Base-by-base conservation (phyloP, 2,113 vertebrate genomes). In the Casuarius casuarius region DNA sequence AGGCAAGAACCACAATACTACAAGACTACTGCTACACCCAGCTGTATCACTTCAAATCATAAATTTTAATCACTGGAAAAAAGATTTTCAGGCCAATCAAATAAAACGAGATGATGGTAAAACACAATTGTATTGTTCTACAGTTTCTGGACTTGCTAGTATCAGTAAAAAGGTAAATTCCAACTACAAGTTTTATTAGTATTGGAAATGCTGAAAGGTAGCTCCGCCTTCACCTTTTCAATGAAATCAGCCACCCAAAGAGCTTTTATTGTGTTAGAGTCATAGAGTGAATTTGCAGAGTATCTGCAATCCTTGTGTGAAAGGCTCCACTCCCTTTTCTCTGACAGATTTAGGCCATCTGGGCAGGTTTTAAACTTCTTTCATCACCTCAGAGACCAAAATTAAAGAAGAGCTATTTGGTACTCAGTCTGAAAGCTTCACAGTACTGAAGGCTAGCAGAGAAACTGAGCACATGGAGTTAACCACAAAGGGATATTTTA, bases 281-380 rank as follows among this genome's bases (percentile, higher is more conserved):
- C 84, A 89, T 22, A 83, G 56, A 84, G 51, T 70, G 94, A 95
- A 94, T 92, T 96, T 93, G 63, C 72, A 89, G 76, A 94, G 52
- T 92, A 71, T 22, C 81, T 68, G 56, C 82, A 94, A 42, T 12
- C 38, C 74, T 91, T 89, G 75, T 63, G 19, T 82, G 90, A 93
- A 96, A 54, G 59, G 76, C 89, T 95, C 0, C 0, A 56, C 67
- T 89, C 56, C 70, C 66, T 90, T 93, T 95, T 82, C 66, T 90
- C 84, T 91, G 94, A 97, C 95, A 97, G 96, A 95, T 96, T 92
- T 96, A 92, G 96, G 97, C 35, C 91, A 97, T 79, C 71, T 75
- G 52, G 97, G 67, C 63, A 97, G 51, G 51, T 92, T 97, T 97
- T 42, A 82, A 89, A 93, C 65, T 65, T 92, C 62, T 68, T 93